A percentile compares a stretch with the other conserved stretches of the same genome.
These are phyloP conservation scores for Chelidonichthys spinosus DNA, from an alignment of 2,797 vertebrate genomes.

Conservation along the genomic window DNA sequence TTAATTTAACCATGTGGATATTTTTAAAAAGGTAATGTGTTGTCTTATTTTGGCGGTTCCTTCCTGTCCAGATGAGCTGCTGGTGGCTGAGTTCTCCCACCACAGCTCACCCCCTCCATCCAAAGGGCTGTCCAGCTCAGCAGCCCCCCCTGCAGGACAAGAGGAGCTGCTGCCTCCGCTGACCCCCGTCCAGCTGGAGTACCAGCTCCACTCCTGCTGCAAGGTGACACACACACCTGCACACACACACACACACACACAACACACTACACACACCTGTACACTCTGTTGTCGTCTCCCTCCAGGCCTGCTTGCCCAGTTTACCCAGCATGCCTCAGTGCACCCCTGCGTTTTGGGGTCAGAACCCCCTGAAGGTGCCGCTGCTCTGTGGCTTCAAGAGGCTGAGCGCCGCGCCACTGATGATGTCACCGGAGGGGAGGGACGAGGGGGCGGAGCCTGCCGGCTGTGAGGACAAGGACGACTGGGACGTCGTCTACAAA, in stretches of 20 bases:
- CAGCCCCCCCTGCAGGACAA: conserved; percentile 12
- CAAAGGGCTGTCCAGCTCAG: neutral
- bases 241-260: neutral
- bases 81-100: neutral
- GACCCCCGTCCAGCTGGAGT: conserved; percentile 44
- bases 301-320: conserved; percentile 67
- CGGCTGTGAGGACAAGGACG: fast-evolving
- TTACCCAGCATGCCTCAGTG: conserved; percentile 72
- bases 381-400: conserved; percentile 89
- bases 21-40: no score
- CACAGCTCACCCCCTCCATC: neutral
- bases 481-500: conserved; percentile 85
- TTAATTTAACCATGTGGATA: no score
- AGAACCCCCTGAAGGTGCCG: conserved; percentile 91
- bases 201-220: conserved; percentile 79
- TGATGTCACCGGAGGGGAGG: conserved; percentile 41
- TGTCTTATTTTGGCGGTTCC: neutral
- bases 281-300: neutral
- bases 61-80: conserved; percentile 41
- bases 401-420: conserved; percentile 73
- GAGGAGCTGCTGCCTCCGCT: conserved; percentile 62
- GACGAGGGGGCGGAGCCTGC: neutral
- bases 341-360: conserved; percentile 74
- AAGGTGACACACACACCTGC: conserved; percentile 47
- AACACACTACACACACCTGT: no score